Evolutionary conservation across 2,113 vertebrate genomes (phyloP), one percentile per base, ranked within the genome.

Genomic region (Perca fluviatilis): DNA sequence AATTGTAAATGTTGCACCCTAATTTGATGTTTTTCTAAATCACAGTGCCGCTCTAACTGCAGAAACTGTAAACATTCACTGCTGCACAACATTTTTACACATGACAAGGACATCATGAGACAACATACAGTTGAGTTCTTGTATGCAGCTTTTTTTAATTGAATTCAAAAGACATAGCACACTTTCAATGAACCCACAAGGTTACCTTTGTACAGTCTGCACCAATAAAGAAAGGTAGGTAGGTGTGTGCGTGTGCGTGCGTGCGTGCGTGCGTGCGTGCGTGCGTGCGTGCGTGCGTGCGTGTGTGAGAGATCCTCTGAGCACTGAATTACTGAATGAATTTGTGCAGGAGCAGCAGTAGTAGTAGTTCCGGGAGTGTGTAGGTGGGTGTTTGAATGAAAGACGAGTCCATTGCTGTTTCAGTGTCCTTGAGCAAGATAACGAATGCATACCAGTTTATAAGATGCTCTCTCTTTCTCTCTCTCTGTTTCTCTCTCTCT

Each of bases 351-450:
- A 80, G 64, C 56, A 82, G 61, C 53, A 69, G 53, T 72, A 65
- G 82, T 86, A 71, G 76, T 83, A 82, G 49, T 81, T 68, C 77
- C 70, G 77, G 60, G 73, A 87, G 51, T 60, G 60, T 79, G 79
- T 84, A 60, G 43, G 72, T 67, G 77, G 40, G n/a, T 76, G 68
- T 80, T 75, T 91, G 77, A 88, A 84, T 83, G 83, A 79, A 87
- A 84, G 80, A 83, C 77, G 9, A 74, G 69, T 72, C 77, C 60
- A 80, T 74, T 72, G 61, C 64, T 78, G 72, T 80, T 77, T 75
- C 49, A 61, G 49, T 69, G 92, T 85, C 90, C 90, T 93, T 93
- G 86, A 91, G 78, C 21, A 4, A 90, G 90, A 85, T 88, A 88
- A 91, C 89, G 82, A 89, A 91, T 87, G 66, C 61, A 57, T 25